Percentiles rank a stretch among this genome's conserved stretches.
Conservation (phyloP, 2,888 invertebrate genomes). For the Catocala fraxini region DNA sequence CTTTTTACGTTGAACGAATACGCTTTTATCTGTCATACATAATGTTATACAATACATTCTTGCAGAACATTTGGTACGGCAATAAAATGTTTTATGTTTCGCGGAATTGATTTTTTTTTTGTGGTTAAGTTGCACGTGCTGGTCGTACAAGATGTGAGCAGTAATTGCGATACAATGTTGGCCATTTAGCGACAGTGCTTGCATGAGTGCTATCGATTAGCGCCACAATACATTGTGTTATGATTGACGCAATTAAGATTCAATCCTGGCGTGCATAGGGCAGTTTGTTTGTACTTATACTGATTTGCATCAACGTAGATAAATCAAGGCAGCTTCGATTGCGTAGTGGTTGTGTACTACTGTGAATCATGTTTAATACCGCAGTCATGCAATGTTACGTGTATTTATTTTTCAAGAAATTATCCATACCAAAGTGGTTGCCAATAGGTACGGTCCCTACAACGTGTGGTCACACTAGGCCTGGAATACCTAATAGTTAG, state of each 20-base stretch:
- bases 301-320: background rate
- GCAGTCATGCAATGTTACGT: no score
- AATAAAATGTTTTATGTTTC: constrained; percentile 52
- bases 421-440: no score
- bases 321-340: no score
- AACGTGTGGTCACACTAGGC: no score
- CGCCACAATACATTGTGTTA: background rate
- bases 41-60: constrained; percentile 50
- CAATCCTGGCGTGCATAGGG: background rate
- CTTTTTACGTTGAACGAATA: constrained; percentile 52
- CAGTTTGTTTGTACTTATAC: background rate
- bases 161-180: constrained; percentile 12
- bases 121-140: constrained; percentile 6
- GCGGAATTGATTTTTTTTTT: constrained; percentile 41
- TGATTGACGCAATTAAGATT: constrained; percentile 9
- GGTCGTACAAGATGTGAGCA: constrained; percentile 1
- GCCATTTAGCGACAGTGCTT: constrained; percentile 5
- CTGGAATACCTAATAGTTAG: no score
- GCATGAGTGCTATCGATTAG: constrained; percentile 4
- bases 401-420: no score
- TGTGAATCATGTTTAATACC: no score
- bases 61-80: constrained; percentile 48
- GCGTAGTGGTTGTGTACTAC: no score
- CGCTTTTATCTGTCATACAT: constrained; percentile 45
- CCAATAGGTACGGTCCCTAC: no score